These are phyloP conservation scores for Augochlora pura DNA, from an alignment of 1,140 invertebrate species.

Conservation along the genomic window DNA sequence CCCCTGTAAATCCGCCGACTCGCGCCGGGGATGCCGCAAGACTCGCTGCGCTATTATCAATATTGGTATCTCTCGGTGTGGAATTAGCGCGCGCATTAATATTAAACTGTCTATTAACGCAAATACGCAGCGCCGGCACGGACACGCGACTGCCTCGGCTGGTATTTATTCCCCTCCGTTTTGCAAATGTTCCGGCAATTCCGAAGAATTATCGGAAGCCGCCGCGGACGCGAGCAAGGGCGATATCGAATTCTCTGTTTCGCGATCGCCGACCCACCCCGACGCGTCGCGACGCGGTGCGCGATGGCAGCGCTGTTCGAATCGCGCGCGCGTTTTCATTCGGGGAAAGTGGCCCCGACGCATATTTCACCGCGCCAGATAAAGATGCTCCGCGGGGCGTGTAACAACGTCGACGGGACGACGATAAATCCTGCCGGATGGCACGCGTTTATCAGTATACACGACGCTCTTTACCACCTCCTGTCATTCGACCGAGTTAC, in stretches of 20 bases:
- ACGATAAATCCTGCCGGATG: conserved; percentile 37
- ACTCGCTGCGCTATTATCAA: conserved; percentile 17
- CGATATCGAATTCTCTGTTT: not conserved
- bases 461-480: conserved; percentile 30
- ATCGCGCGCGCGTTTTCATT: not conserved
- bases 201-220: not conserved
- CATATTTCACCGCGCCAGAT: conserved; percentile 10
- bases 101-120: conserved; percentile 37
- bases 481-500: conserved; percentile 43
- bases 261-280: not conserved
- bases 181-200: not conserved
- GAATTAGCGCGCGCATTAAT: conserved; percentile 26
- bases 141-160: not conserved
- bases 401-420: conserved; percentile 9
- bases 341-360: not conserved
- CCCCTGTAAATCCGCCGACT: conserved; percentile 22
- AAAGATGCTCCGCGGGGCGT: not conserved
- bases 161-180: not conserved
- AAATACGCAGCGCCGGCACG: not conserved
- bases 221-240: too few relatives aligned
- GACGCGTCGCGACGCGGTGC: too few relatives aligned
- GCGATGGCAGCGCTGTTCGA: not conserved
- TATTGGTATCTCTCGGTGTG: conserved; percentile 28
- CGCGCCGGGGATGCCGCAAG: conserved; percentile 13
- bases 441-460: conserved; percentile 44